These are phyloP conservation scores for Gortyna flavago DNA, from an alignment of 2,888 invertebrate genomes.

Conservation along the genomic window DNA sequence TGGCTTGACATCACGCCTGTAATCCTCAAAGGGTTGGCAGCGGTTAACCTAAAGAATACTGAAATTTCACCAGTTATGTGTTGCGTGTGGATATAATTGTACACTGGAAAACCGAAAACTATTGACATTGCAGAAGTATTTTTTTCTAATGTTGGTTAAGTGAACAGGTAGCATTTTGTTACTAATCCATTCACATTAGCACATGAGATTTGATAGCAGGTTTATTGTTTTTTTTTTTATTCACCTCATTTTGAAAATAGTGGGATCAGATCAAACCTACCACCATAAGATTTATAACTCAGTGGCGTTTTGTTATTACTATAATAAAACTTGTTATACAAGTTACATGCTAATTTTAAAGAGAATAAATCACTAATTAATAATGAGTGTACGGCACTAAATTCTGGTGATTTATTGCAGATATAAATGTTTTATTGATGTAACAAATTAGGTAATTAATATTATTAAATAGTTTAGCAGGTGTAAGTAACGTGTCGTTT, in stretches of 20 bases:
- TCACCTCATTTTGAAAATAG: neutral
- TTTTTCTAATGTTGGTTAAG: neutral
- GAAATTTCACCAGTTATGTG: no score
- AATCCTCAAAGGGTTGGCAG: no score
- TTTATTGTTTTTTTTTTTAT: no score
- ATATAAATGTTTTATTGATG: conserved; percentile 51
- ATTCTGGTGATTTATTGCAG: conserved; percentile 57
- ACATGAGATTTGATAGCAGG: neutral
- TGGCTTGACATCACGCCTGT: no score
- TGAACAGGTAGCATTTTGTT: neutral
- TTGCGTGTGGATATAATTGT: neutral
- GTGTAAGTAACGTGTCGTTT: neutral
- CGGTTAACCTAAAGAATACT: no score
- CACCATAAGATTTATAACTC: conserved; percentile 28
- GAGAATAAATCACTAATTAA: conserved; percentile 61
- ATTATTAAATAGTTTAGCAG: conserved; percentile 28
- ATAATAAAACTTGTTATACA: conserved; percentile 38
- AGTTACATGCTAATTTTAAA: conserved; percentile 22
- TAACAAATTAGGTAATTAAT: conserved; percentile 33
- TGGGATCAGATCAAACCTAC: neutral
- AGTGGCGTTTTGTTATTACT: conserved; percentile 24
- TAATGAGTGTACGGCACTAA: conserved; percentile 47
- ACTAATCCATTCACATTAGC: neutral
- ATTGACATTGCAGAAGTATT: neutral
- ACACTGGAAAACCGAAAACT: neutral